Base-by-base conservation (phyloP, 2,888 invertebrate genomes). In the Camptogramma bilineatum region DNA sequence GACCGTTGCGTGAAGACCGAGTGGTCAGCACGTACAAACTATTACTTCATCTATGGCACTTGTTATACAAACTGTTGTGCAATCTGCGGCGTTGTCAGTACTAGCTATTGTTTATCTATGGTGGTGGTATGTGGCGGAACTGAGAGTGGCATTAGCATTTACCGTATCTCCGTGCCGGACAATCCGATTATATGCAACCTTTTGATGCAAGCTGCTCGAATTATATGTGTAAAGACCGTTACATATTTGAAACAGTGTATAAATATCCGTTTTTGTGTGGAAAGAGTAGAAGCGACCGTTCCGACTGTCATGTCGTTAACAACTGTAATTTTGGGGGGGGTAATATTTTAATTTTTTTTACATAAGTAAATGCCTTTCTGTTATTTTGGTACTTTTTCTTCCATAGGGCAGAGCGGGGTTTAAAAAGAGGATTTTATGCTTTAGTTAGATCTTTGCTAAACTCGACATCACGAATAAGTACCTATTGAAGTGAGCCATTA, bases 121-220 rank as follows among this genome's bases (percentile, higher is more conserved):
- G 75, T 70, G 75, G 75, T 73, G 82, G 82, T 79, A 86, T 85
- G 86, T 89, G 79, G 88, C 88, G 91, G 90, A 91, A 91, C 90
- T 90, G 90, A 91, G 80, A 71, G 84, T 81, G 71, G 71, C 80
- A 85, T 87, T 88, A 88, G 76, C 82, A 81, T 86, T 85, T 87
- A 89, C 88, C 82, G 88, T 86, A 86, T 75, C 83, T 80, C 75
- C 72, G 70, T 71, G 78, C 64, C 68, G 53, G 64, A 67, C 68
- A 69, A 66, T 57, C 52, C 67, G 55, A 64, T 61, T 68, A 69
- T 64, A 64, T 64, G 64, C 64, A 51, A 62, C 59, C 65, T 66
- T 64, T 54, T 44, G 55, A 55, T 48, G 62, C 64, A 55, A 59
- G 47, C 65, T 63, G 51, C 16, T n/a, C 39, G 13, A 44, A 54